Evolutionary conservation across 2,113 vertebrate species (phyloP).

Genomic region (Pedetes capensis): DNA sequence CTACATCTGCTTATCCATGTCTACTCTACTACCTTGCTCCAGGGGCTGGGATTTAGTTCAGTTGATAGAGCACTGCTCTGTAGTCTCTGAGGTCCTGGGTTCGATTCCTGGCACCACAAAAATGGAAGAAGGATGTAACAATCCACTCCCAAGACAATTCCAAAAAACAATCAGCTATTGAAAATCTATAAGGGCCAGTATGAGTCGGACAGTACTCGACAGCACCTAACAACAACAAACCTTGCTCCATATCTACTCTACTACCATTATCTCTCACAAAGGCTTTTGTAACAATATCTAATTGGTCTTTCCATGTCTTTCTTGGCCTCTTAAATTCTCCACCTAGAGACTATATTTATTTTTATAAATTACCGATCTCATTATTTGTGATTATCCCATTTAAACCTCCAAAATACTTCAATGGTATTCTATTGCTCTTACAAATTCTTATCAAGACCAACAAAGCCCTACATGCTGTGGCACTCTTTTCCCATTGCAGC

Average conservation of each 20-base stretch:
- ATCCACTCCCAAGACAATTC: too few species aligned
- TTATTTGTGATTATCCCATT: not conserved
- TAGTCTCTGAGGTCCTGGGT: too few species aligned
- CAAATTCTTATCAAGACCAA: not conserved
- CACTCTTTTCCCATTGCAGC: not conserved
- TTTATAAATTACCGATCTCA: not conserved
- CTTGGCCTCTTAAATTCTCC: not conserved
- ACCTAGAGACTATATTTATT: not conserved
- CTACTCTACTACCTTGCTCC: not conserved
- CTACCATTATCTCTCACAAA: not conserved
- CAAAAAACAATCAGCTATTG: too few species aligned
- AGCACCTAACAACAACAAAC: too few species aligned
- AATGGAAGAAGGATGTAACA: too few species aligned
- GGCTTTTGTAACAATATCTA: not conserved
- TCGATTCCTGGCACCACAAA: too few species aligned
- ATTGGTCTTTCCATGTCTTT: not conserved
- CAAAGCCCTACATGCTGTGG: not conserved
- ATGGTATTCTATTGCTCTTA: not conserved
- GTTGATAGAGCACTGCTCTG: too few species aligned
- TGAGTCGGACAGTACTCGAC: too few species aligned
- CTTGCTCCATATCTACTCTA: too few species aligned
- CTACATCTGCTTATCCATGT: not conserved
- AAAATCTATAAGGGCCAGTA: too few species aligned
- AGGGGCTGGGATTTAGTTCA: too few species aligned
- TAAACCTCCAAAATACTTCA: not conserved